Base-by-base conservation (phyloP, 2,797 vertebrate species). In the Pipistrellus pygmaeus region DNA sequence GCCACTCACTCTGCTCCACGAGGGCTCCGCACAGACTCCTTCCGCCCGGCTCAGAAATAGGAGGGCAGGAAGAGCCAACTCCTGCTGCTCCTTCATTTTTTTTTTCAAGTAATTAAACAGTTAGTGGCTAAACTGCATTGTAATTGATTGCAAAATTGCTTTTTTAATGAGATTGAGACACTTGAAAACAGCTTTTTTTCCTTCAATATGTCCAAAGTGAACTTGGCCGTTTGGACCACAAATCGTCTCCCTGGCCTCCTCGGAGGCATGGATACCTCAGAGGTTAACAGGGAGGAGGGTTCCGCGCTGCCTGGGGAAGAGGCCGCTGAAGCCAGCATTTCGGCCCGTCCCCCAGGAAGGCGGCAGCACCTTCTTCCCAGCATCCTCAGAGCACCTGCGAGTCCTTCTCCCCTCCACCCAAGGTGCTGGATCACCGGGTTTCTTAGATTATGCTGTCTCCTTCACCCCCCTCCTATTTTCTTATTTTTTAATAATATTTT, bases 111-210 rank as follows among this genome's bases (percentile, higher is more conserved):
- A 98, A 98, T 98, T 98, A 98, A 98, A 98, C 93, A 98, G 97
- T 98, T 98, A 98, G 97, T 97, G 96, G 93, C 95, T 98, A 98
- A 98, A 98, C 97, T 98, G 95, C 96, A 97, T 97, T 97, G 97
- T 97, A 98, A 98, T 98, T 98, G 98, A 98, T 98, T 97, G 93
- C 97, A 96, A 98, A 98, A 98, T 98, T 98, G 97, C 96, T 98
- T 98, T 98, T 98, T 98, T 96, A 98, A 98, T 98, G 98, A 98
- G 97, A 98, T 98, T 98, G 97, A 98, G 98, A 97, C 96, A 97
- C 95, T 93, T 97, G 97, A 97, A 98, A 98, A 98, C 98, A 92
- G 91, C 76, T 95, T 94, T 96, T 97, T 94, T 18, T 55, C 66
- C 15, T 91, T 95, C 97, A 96, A 90, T 97, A 93, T 76, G 69